Evolutionary conservation across 2,888 invertebrate species (phyloP).

Genomic region (Epinotia ramella): DNA sequence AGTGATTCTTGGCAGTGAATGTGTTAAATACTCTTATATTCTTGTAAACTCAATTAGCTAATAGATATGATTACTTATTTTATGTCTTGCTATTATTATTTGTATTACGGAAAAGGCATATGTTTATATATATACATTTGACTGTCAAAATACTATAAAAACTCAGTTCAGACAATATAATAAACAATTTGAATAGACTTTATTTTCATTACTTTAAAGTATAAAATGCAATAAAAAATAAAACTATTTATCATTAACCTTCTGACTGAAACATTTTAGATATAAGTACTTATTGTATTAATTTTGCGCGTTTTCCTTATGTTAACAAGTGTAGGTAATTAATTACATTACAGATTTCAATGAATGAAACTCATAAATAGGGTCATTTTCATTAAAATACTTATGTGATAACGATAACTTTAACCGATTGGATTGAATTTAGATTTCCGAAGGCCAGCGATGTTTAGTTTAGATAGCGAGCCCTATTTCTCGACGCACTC

Average conservation of each 20-base stretch:
- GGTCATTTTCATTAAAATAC: background rate
- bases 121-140: no score
- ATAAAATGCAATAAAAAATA: background rate
- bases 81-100: no score
- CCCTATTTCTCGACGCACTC: no score
- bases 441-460: background rate
- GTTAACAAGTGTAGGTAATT: background rate
- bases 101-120: no score
- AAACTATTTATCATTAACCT: background rate
- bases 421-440: background rate
- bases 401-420: conserved; percentile 14
- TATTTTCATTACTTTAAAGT: background rate
- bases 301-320: background rate
- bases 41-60: no score
- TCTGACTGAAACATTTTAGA: background rate
- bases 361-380: no score
- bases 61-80: no score
- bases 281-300: background rate
- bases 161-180: background rate
- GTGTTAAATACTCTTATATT: no score
- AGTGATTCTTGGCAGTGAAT: no score
- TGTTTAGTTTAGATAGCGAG: no score
- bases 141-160: background rate
- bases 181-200: background rate
- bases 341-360: background rate